These are phyloP conservation scores for Todus mexicanus DNA, from an alignment of 2,797 vertebrate genomes.

Conservation along the genomic window DNA sequence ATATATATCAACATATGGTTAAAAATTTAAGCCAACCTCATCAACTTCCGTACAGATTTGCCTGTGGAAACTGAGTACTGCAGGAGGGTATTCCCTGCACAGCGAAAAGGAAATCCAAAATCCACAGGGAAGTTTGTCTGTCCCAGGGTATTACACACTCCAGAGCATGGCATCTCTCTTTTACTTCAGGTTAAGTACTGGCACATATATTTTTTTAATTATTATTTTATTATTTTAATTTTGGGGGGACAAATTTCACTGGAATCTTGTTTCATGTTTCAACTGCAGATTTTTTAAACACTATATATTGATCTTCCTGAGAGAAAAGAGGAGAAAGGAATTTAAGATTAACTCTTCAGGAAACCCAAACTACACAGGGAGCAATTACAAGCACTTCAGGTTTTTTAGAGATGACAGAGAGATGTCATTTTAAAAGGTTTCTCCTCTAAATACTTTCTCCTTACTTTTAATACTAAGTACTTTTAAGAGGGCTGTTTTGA, in stretches of 20 bases:
- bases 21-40: background rate
- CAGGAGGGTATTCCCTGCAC: background rate
- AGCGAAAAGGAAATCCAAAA: background rate
- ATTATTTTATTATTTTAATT: background rate
- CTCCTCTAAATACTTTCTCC: background rate
- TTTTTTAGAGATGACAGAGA: background rate
- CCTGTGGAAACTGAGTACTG: background rate
- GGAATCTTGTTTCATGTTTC: background rate
- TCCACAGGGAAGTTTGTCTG: background rate
- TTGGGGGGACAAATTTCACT: no score
- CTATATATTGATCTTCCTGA: background rate
- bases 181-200: background rate
- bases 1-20: background rate
- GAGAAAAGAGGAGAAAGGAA: background rate
- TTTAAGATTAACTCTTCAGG: background rate
- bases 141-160: background rate
- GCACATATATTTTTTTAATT: background rate
- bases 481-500: background rate
- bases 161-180: background rate
- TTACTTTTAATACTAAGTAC: background rate
- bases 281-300: background rate
- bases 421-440: background rate
- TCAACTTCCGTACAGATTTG: background rate
- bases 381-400: background rate
- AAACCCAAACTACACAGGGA: background rate